Conservation (phyloP, 2,113 vertebrate genomes). For the Gnathonemus echidnorhynchus region DNA sequence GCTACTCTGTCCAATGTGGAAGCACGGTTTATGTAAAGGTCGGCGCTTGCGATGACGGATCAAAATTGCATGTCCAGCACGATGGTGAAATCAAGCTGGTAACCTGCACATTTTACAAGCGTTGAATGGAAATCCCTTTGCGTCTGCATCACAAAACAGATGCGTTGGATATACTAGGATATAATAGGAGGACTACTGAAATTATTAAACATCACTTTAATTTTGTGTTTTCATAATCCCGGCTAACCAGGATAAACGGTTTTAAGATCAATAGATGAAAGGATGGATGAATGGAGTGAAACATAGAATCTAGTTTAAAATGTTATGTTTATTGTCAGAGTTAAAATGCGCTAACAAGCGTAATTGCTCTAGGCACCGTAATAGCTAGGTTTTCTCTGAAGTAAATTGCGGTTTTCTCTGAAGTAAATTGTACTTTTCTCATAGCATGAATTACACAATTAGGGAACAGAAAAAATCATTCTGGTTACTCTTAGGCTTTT, state of each 20-base stretch:
- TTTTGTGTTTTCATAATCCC: background rate
- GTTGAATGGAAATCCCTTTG: background rate
- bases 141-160: background rate
- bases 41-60: background rate
- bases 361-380: background rate
- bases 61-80: background rate
- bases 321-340: background rate
- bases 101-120: background rate
- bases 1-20: background rate
- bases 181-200: background rate
- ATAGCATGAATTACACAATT: background rate
- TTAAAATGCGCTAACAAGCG: background rate
- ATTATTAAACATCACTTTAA: background rate
- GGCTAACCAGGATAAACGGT: background rate
- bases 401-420: background rate
- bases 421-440: background rate
- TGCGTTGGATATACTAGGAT: background rate
- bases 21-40: background rate
- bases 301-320: background rate
- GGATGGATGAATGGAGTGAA: background rate
- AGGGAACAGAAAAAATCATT: background rate
- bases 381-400: background rate
- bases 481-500: background rate
- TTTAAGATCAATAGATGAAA: background rate
- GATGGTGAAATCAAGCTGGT: background rate